Percentiles rank a stretch among this genome's conserved stretches.
Evolutionary conservation across 2,797 vertebrate genomes (phyloP).

Genomic region (Tinamus major): DNA sequence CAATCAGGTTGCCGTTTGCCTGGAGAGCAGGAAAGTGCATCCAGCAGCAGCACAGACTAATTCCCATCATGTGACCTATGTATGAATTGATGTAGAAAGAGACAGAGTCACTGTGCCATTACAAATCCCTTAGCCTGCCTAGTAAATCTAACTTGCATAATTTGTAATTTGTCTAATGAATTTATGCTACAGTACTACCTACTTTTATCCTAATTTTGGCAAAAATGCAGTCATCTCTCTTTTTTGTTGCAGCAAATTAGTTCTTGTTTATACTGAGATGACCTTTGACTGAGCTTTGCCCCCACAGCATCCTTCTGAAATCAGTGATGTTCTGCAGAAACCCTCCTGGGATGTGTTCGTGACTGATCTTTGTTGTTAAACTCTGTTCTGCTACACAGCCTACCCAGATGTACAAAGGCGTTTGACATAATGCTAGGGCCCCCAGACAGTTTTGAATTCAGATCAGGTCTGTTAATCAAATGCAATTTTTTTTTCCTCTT

Average conservation of each 20-base stretch:
- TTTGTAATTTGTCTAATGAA: not conserved
- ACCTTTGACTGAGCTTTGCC: not conserved
- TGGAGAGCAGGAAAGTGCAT: not conserved
- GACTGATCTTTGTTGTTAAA: not conserved
- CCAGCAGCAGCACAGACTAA: accelerated
- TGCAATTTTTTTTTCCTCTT: not conserved
- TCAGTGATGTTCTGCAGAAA: not conserved
- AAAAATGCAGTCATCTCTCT: not conserved
- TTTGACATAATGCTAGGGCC: not conserved
- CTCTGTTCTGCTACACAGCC: not conserved
- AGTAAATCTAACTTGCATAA: not conserved
- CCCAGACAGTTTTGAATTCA: not conserved
- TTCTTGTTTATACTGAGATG: not conserved
- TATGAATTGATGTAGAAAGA: not conserved
- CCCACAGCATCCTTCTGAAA: not conserved
- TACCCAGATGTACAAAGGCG: not conserved
- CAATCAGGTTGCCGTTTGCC: not conserved
- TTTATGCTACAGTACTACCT: not conserved
- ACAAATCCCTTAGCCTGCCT: not conserved
- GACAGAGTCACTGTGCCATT: not conserved
- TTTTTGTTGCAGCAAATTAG: not conserved
- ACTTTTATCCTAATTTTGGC: not conserved
- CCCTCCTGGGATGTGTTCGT: not conserved
- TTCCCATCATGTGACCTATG: not conserved
- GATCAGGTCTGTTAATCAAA: not conserved